Percentiles rank a stretch among this genome's conserved stretches.
phyloP scores from a whole-genome alignment of 1,140 invertebrate species.

The Penaeus indicus region DNA sequence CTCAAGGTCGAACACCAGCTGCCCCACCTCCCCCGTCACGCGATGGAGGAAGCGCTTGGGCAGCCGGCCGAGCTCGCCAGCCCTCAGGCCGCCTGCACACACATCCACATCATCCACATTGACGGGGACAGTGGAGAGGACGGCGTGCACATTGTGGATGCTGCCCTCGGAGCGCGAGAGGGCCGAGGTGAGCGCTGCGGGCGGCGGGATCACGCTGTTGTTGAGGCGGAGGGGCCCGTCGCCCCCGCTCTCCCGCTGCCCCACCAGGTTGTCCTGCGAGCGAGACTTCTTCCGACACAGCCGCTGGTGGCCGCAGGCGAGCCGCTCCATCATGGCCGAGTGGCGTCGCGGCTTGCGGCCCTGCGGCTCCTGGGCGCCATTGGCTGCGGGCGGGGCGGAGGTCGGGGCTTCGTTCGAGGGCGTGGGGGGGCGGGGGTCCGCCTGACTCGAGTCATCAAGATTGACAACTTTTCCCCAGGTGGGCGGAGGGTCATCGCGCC shows the following conservation, averaged over 20 bases:
- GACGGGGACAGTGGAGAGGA: conserved; percentile 16
- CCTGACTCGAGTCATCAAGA: conserved; percentile 7
- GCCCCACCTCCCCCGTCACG: conserved; percentile 64
- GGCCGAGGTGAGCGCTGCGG: conserved; percentile 47
- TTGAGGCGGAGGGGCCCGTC: conserved; percentile 45
- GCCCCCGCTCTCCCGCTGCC: background rate
- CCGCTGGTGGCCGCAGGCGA: conserved; percentile 56
- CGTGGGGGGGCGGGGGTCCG: conserved; percentile 11
- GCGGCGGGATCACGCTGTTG: conserved; percentile 57
- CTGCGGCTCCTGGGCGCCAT: background rate
- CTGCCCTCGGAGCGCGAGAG: conserved; percentile 65
- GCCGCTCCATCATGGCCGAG: conserved; percentile 58
- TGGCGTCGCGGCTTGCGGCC: conserved; percentile 51
- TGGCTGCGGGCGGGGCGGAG: background rate
- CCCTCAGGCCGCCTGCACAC: conserved; percentile 49
- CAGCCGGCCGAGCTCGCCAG: conserved; percentile 57
- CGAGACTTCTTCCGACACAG: conserved; percentile 65
- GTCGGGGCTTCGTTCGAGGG: conserved; percentile 13
- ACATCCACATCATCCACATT: conserved; percentile 41
- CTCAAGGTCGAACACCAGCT: conserved; percentile 65
- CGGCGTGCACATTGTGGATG: conserved; percentile 65
- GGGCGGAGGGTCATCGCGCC: background rate
- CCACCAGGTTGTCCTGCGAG: conserved; percentile 64
- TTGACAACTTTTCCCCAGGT: conserved; percentile 48
- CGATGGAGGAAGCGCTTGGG: conserved; percentile 61